These are phyloP conservation scores for Anolis carolinensis DNA, from an alignment of 2,113 vertebrate genomes.

Conservation along the genomic window DNA sequence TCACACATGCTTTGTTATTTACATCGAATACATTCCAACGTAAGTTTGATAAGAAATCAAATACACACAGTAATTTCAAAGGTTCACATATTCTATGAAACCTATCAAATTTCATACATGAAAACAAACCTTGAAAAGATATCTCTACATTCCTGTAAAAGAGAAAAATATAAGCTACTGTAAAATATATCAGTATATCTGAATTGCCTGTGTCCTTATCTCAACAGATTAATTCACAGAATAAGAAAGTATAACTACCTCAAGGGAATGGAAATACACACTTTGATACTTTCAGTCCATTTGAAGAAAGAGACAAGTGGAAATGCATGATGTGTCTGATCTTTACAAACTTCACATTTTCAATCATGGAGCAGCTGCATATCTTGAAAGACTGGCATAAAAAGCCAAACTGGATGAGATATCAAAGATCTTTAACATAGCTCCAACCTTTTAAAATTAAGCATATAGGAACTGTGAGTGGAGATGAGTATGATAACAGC, in stretches of 20 bases:
- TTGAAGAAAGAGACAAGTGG: neutral
- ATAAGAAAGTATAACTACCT: neutral
- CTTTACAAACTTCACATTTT: neutral
- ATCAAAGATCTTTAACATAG: neutral
- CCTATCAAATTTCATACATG: neutral
- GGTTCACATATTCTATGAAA: neutral
- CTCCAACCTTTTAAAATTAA: neutral
- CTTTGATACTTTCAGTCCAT: neutral
- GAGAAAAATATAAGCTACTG: neutral
- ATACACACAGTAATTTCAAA: neutral
- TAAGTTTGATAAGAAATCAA: neutral
- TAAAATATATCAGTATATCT: neutral
- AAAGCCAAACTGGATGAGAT: neutral
- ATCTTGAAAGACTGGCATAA: neutral
- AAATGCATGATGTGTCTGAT: neutral
- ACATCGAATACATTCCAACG: neutral
- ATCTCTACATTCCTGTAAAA: neutral
- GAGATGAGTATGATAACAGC: neutral
- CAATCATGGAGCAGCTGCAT: neutral
- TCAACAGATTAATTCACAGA: neutral
- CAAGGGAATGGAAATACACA: neutral
- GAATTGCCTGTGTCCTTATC: neutral
- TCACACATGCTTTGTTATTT: neutral
- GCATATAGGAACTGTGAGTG: neutral
- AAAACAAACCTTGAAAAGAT: neutral